Evolutionary conservation across 2,797 vertebrate species (phyloP), one percentile per base, ranked within the genome.

Genomic region (Atherinosoma microstoma): DNA sequence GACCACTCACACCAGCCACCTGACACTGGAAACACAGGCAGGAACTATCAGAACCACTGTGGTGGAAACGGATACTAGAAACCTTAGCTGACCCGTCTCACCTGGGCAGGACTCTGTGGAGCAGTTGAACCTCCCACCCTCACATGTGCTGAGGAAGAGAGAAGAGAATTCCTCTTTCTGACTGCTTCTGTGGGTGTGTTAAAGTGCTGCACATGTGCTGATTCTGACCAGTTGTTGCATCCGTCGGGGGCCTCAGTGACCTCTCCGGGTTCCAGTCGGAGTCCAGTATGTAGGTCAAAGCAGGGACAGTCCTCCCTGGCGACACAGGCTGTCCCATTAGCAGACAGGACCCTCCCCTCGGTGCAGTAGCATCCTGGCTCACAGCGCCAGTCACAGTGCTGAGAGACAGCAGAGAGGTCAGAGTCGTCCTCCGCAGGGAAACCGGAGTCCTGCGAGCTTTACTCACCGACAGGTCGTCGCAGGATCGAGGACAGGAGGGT

Each of bases 291-390:
- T 0, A 96, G 80, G 68, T 97, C 94, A 75, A 97, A 91, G 76
- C 97, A 97, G 66, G 92, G 81, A 70, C 97, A 98, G 47, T 86
- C 80, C 0, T 85, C 62, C 0, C 69, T 89, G 20, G 88, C 90
- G 42, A 96, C 78, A 16, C 96, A 98, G 1, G 92, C 63, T 0
- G 93, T 92, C 64, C 94, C 93, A 0, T 96, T 92, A 0, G 79
- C 90, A 32, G 90, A 95, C 82, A 97, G 91, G 34, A 97, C 87
- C 74, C 91, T 94, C 6, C 95, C 96, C 1, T 73, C 87, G 0
- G 95, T 93, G 47, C 97, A 98, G 92, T 97, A 97, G 81, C 97
- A 98, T 11, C 97, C 96, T 0, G 96, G 94, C 82, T 96, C 95
- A 84, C 97, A 98, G 12, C 15, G 86, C 96, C 96, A 96, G 47